These are phyloP conservation scores for Erebia palarica DNA, from an alignment of 2,888 invertebrate species.

Conservation along the genomic window DNA sequence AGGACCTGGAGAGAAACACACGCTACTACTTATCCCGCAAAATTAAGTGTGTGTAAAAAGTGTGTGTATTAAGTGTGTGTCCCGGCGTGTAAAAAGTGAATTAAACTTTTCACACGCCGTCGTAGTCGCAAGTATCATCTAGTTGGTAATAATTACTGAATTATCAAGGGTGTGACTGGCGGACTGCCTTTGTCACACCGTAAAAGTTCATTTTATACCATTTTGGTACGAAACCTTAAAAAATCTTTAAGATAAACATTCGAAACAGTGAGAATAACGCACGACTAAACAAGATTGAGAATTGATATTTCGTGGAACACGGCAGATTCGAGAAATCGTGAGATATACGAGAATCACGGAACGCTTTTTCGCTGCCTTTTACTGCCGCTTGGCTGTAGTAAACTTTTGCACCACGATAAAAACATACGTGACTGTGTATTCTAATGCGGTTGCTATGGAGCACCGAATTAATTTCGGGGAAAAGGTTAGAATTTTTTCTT, in stretches of 20 bases:
- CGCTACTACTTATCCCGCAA: too few species aligned
- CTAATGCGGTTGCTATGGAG: slow-evolving; percentile 65
- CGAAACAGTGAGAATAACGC: slow-evolving; percentile 2
- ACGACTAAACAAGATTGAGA: slow-evolving; percentile 3
- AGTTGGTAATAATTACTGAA: too few species aligned
- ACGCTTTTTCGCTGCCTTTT: slow-evolving; percentile 52
- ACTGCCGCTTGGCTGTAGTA: slow-evolving; percentile 53
- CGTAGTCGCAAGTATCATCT: too few species aligned
- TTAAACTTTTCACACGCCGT: too few species aligned
- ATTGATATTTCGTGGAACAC: slow-evolving; percentile 9
- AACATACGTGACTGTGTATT: slow-evolving; percentile 66
- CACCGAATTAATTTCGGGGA: slow-evolving; percentile 59
- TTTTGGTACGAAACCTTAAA: too few species aligned
- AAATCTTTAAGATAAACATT: slow-evolving; percentile 1
- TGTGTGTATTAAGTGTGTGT: too few species aligned
- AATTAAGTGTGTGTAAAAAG: too few species aligned
- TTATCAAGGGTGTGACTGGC: too few species aligned
- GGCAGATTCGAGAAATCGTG: slow-evolving; percentile 15
- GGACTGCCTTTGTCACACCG: too few species aligned
- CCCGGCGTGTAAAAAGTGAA: too few species aligned
- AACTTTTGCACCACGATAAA: slow-evolving; percentile 71
- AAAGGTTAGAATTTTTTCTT: neutral
- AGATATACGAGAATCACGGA: slow-evolving; percentile 59
- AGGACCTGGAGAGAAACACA: too few species aligned
- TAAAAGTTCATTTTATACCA: too few species aligned